Evolutionary conservation across 2,797 vertebrate genomes (phyloP).

Genomic region (Australoheros facetus): DNA sequence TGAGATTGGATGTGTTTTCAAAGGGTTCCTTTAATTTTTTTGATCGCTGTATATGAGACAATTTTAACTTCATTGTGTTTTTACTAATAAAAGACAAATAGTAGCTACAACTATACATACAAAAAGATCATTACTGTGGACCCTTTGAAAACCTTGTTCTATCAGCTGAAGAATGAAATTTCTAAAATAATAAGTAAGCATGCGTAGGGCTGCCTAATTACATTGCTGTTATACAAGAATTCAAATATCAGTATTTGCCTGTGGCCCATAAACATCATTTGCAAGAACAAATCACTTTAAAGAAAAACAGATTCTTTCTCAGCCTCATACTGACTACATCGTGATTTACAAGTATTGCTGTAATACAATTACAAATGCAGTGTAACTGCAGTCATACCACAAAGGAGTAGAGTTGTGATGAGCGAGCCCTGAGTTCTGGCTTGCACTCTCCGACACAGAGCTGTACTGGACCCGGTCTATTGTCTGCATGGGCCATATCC

Average conservation of each 20-base stretch:
- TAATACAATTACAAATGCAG: no score
- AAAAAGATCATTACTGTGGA: slow-evolving; percentile 32
- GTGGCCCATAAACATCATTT: slow-evolving; percentile 26
- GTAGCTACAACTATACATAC: slow-evolving; percentile 1
- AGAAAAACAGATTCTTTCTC: not conserved
- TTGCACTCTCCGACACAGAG: slow-evolving; percentile 95
- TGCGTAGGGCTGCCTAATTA: slow-evolving; percentile 42
- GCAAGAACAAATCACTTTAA: slow-evolving; percentile 3
- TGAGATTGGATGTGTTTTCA: no score
- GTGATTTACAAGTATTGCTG: not conserved
- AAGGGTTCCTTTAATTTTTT: no score
- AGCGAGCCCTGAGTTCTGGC: slow-evolving; percentile 91
- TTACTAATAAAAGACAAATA: slow-evolving; percentile 19
- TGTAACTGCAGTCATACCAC: slow-evolving; percentile 84
- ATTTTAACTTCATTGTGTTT: not conserved
- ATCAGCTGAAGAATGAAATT: slow-evolving; percentile 33
- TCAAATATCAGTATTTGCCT: slow-evolving; percentile 24
- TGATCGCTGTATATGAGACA: not conserved
- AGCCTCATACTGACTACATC: not conserved
- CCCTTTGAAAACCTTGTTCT: slow-evolving; percentile 10
- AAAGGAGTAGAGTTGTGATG: slow-evolving; percentile 90
- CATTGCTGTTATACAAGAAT: slow-evolving; percentile 17
- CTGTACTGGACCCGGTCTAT: slow-evolving; percentile 87
- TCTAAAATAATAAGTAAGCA: slow-evolving; percentile 28
- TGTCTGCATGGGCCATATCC: slow-evolving; percentile 84